Evolutionary conservation across 2,797 vertebrate species (phyloP).

Genomic region (Tolypeutes matacus): DNA sequence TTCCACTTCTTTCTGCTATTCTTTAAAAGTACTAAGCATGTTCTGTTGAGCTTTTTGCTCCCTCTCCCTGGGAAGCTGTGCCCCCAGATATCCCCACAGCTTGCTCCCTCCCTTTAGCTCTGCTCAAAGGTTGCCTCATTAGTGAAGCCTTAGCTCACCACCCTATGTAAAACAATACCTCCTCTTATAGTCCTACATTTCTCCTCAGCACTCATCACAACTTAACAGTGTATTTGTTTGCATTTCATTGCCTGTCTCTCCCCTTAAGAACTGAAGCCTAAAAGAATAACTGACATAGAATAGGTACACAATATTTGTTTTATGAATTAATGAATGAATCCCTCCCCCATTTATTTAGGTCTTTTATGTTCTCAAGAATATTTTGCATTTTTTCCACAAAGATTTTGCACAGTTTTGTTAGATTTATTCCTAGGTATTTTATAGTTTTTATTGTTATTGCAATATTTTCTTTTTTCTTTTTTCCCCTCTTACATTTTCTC

Average conservation of each 20-base stretch:
- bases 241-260: neutral
- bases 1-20: no score
- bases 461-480: neutral
- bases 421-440: neutral
- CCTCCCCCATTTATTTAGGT: neutral
- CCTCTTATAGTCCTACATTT: neutral
- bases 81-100: no score
- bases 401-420: neutral
- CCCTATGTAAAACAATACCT: neutral
- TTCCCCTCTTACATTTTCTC: neutral
- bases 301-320: neutral
- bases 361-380: neutral
- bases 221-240: neutral
- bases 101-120: neutral
- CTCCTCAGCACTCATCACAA: neutral
- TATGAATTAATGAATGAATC: neutral
- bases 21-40: neutral
- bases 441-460: neutral
- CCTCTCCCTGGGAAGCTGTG: neutral
- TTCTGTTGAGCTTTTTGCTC: neutral
- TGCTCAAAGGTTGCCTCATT: neutral
- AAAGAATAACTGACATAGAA: neutral
- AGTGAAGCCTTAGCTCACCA: neutral
- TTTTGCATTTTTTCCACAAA: neutral
- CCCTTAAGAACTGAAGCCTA: neutral